Base-by-base conservation (phyloP, 2,888 invertebrate genomes). In the Campoletis raptor region DNA sequence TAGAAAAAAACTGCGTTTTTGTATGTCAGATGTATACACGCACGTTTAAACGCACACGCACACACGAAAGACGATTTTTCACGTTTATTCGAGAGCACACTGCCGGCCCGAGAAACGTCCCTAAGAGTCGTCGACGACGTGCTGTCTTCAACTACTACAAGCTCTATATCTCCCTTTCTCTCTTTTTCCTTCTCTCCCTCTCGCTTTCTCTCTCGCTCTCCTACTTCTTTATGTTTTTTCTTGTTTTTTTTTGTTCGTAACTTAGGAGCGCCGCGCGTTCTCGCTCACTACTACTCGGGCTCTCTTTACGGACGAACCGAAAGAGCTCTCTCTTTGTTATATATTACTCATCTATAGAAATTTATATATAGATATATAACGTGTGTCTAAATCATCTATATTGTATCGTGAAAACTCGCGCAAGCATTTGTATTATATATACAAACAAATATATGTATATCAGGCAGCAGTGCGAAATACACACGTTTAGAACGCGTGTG, bases 211-310 rank as follows among this genome's bases (percentile, higher is more conserved):
- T 79, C 61, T 79, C 57, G 42, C 78, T 57, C 69, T 52, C 76
- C 36, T 40, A 52, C 52, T 36, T 8, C 15, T 10, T 6, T 45
- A 36, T 36, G 36, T 8, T 67, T 77, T 61, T 76, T 21, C 69
- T 70, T 30, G 2, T 30, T 24, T 42, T 45, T 67, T 78, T 57
- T 57, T 61, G 61, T 54, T 61, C 67, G 45, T 77, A 48, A 64
- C 40, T 85, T 69, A 77, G 86, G 70, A 81, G 66, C 76, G 76
- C 66, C 85, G 80, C 85, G 85, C 79, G 79, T 77, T 81, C 80
- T 81, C 83, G 48, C 67, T 76, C 76, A 73, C 67, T 67, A 79
- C 85, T 76, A 74, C 73, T 76, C 57, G 36, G 52, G 64, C 72
- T 66, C 64, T 77, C 72, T 64, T 52, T 45, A 73, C 70, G 80